Conservation (phyloP, 2,113 vertebrate species). For the Hippocampus mohnikei region DNA sequence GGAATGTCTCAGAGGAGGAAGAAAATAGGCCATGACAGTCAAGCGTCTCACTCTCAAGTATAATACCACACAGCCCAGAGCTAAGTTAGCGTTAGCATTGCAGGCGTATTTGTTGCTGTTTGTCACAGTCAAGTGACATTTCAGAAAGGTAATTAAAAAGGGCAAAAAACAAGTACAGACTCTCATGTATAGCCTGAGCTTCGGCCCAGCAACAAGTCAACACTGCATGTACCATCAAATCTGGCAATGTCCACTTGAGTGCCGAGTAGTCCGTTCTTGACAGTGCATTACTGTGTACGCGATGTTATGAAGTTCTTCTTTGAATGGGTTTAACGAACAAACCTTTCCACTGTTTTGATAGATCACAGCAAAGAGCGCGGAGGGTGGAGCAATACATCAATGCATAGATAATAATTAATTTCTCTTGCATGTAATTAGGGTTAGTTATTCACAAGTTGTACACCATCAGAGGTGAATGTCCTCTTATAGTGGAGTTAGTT, state of each 20-base stretch:
- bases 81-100: not conserved
- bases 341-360: conserved; percentile 45
- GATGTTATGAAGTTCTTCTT: not conserved
- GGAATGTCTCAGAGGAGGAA: too few relatives aligned
- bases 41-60: not conserved
- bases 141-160: not conserved
- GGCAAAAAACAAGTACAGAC: not conserved
- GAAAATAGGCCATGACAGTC: not conserved
- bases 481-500: conserved; percentile 24
- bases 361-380: conserved; percentile 62
- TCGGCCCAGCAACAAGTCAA: too few relatives aligned
- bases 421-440: not conserved
- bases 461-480: conserved; percentile 42
- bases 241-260: not conserved
- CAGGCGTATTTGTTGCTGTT: not conserved
- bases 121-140: too few relatives aligned
- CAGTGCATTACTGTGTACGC: not conserved
- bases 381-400: conserved; percentile 59
- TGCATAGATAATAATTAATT: conserved; percentile 65
- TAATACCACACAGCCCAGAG: not conserved
- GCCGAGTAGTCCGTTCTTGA: not conserved
- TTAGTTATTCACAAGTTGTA: conserved; percentile 65
- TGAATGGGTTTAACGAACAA: conserved; percentile 2
- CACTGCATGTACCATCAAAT: not conserved
- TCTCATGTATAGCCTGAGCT: too few relatives aligned